Evolutionary conservation across 23 tunicate species (phyloP).

Genomic region (Clavelina lepadiformis): DNA sequence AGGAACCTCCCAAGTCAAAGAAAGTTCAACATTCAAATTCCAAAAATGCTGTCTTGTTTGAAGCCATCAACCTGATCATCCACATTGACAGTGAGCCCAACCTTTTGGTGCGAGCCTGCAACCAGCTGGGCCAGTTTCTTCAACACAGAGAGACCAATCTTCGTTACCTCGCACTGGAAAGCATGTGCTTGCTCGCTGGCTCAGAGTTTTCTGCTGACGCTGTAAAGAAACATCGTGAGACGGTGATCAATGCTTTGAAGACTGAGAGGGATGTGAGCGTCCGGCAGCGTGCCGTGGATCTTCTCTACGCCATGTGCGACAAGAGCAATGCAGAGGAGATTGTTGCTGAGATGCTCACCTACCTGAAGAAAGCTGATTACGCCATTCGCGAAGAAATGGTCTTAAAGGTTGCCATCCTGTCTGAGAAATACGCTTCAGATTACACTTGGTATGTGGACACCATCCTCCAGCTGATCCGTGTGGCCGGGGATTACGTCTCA

Average conservation of each 20-base stretch:
- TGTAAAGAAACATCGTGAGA: constrained; percentile 94
- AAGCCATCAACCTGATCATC: constrained; percentile 96
- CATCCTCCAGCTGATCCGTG: constrained; percentile 90
- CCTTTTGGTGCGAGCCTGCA: constrained; percentile 93
- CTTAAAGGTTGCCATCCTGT: constrained; percentile 90
- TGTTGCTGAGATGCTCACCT: constrained; percentile 93
- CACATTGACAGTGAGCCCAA: constrained; percentile 97
- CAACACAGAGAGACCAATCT: constrained; percentile 97
- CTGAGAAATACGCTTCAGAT: constrained; percentile 97
- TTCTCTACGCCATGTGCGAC: constrained; percentile 98
- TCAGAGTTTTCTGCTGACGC: constrained; percentile 95
- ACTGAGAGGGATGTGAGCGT: constrained; percentile 98
- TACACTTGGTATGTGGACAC: constrained; percentile 99
- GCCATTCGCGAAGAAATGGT: constrained; percentile 99
- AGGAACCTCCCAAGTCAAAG: constrained; percentile 97
- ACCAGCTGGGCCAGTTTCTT: constrained; percentile 93
- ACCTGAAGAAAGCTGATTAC: constrained; percentile 93
- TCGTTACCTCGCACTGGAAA: constrained; percentile 95
- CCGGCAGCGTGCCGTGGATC: constrained; percentile 95
- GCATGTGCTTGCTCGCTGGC: constrained; percentile 91
- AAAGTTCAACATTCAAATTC: constrained; percentile 99
- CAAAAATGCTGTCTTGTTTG: constrained; percentile 94
- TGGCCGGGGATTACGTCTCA: constrained; percentile 97
- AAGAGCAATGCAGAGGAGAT: constrained; percentile 91
- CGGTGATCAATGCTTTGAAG: constrained; percentile 88